Conservation (phyloP, 2,797 vertebrate genomes). For the Chiropotes sagulatus region DNA sequence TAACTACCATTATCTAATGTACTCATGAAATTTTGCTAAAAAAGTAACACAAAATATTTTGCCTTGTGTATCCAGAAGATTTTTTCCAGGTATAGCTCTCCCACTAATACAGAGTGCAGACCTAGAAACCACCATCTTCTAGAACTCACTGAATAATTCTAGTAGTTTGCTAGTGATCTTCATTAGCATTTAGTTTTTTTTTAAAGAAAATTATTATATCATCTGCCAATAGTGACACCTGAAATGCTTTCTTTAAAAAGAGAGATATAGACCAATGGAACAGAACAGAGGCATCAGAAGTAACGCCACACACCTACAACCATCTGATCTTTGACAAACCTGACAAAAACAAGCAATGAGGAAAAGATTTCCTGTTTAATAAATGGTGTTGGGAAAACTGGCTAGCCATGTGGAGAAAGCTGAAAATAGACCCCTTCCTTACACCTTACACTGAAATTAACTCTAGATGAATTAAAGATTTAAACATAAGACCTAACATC, state of each 20-base stretch:
- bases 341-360: too few relatives aligned
- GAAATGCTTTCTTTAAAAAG: background rate
- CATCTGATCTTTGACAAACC: too few relatives aligned
- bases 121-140: background rate
- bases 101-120: background rate
- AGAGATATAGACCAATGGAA: too few relatives aligned
- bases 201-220: background rate
- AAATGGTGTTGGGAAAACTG: too few relatives aligned
- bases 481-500: too few relatives aligned
- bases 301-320: too few relatives aligned
- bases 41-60: background rate
- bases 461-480: too few relatives aligned
- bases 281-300: too few relatives aligned
- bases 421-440: too few relatives aligned
- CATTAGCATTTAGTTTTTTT: background rate
- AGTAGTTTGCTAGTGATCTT: background rate
- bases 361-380: too few relatives aligned
- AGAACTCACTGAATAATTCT: background rate
- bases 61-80: background rate
- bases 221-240: background rate
- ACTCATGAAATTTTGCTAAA: background rate
- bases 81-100: background rate
- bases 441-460: too few relatives aligned
- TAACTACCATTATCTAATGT: background rate
- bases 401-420: too few relatives aligned